Percentiles rank a stretch among this genome's conserved stretches.
These are phyloP conservation scores for Achatina immaculata DNA, from an alignment of 1,140 invertebrate genomes.

Conservation along the genomic window DNA sequence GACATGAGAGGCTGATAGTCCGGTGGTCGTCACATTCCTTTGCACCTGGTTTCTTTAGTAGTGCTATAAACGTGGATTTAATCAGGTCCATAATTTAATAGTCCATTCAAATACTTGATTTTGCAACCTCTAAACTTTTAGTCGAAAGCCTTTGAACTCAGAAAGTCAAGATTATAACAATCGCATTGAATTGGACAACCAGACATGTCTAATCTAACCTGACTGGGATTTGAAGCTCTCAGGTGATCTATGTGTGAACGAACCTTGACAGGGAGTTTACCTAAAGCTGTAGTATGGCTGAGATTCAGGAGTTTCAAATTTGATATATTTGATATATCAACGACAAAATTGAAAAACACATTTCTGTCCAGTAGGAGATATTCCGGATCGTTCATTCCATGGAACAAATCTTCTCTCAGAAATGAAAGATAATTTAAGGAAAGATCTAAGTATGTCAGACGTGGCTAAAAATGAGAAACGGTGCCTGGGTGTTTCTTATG, in stretches of 20 bases:
- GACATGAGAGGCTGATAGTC: too few species aligned
- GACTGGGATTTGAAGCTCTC: not conserved
- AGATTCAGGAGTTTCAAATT: not conserved
- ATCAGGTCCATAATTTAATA: too few species aligned
- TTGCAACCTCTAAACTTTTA: not conserved
- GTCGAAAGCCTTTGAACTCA: slow-evolving; percentile 3
- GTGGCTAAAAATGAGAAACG: not conserved
- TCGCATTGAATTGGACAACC: slow-evolving; percentile 14
- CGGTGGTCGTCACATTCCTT: too few species aligned
- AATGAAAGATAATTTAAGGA: not conserved
- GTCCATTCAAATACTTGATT: not conserved
- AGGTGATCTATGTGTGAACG: slow-evolving; percentile 9
- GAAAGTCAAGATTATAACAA: slow-evolving; percentile 20
- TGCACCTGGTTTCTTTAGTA: too few species aligned
- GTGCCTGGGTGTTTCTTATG: not conserved
- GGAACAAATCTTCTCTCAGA: not conserved
- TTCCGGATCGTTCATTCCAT: not conserved
- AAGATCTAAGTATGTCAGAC: not conserved
- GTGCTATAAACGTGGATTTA: too few species aligned
- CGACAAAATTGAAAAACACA: not conserved
- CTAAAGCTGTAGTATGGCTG: not conserved
- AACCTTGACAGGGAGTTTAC: not conserved
- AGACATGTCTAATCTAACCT: not conserved
- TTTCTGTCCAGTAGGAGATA: not conserved
- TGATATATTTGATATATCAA: not conserved